Percentiles rank a stretch among this genome's conserved stretches.
Conservation (phyloP, 2,888 invertebrate species). For the Andrena fulva region DNA sequence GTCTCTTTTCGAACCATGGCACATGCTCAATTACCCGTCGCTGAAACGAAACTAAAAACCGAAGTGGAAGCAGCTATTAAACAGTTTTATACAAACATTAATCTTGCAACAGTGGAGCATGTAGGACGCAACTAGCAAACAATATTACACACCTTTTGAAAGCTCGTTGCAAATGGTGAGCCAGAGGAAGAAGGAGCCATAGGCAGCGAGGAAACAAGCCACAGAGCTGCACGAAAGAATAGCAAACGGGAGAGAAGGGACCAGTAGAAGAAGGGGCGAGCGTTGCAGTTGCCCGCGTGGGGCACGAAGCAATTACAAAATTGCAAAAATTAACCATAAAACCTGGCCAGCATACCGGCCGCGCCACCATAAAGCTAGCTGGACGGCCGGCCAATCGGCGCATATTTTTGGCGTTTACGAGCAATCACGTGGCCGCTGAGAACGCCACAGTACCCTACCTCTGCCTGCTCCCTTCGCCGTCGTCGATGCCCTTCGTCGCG, state of each 20-base stretch:
- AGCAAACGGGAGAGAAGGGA: background rate
- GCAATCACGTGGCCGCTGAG: conserved; percentile 80
- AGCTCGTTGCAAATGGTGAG: background rate
- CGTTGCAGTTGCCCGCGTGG: conserved; percentile 54
- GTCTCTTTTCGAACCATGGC: background rate
- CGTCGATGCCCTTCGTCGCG: conserved; percentile 49
- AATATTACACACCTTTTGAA: background rate
- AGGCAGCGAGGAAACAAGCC: background rate
- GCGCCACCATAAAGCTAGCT: conserved; percentile 77
- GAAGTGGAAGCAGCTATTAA: background rate
- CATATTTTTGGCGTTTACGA: conserved; percentile 84
- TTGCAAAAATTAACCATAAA: conserved; percentile 82
- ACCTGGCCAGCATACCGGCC: conserved; percentile 71
- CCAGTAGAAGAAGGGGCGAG: conserved; percentile 12
- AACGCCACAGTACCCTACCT: conserved; percentile 50
- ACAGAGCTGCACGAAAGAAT: background rate
- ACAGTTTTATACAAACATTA: too few species aligned
- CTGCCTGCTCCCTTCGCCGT: conserved; percentile 41
- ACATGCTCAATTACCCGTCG: background rate
- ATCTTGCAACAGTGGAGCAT: too few species aligned
- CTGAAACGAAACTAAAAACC: background rate
- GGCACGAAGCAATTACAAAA: conserved; percentile 80
- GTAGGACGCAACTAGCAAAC: background rate
- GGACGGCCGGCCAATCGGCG: conserved; percentile 80
- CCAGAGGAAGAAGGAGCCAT: conserved; percentile 2